Conservation (phyloP, 2,797 vertebrate genomes). For the Anguilla pacifica region DNA sequence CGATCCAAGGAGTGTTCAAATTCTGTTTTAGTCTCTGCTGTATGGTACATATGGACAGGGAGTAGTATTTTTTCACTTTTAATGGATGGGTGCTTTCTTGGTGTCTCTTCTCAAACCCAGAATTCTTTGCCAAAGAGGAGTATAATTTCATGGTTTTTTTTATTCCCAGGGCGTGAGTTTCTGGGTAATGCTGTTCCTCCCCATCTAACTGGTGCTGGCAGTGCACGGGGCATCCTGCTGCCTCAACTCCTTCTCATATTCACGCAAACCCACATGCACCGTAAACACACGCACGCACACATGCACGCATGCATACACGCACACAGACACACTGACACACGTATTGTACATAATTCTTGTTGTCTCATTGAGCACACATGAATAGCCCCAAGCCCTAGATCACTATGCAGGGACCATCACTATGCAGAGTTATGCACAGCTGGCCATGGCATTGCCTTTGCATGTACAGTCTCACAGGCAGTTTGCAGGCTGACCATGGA, state of each 20-base stretch:
- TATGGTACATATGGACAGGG: neutral
- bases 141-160: neutral
- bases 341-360: neutral
- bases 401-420: no score
- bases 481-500: neutral
- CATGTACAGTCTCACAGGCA: neutral
- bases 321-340: neutral
- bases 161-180: neutral
- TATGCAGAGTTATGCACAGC: neutral
- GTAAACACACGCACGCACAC: no score
- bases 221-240: neutral
- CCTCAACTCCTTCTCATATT: neutral
- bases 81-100: neutral
- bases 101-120: neutral
- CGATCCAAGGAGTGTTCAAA: neutral
- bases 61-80: neutral
- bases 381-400: no score
- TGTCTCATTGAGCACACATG: no score
- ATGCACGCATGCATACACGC: neutral
- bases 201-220: neutral
- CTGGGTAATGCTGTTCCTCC: slow-evolving; percentile 12
- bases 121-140: slow-evolving; percentile 3
- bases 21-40: neutral
- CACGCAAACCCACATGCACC: neutral
- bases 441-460: neutral